phyloP scores from a whole-genome alignment of 2,113 vertebrate genomes.

The Python bivittatus region DNA sequence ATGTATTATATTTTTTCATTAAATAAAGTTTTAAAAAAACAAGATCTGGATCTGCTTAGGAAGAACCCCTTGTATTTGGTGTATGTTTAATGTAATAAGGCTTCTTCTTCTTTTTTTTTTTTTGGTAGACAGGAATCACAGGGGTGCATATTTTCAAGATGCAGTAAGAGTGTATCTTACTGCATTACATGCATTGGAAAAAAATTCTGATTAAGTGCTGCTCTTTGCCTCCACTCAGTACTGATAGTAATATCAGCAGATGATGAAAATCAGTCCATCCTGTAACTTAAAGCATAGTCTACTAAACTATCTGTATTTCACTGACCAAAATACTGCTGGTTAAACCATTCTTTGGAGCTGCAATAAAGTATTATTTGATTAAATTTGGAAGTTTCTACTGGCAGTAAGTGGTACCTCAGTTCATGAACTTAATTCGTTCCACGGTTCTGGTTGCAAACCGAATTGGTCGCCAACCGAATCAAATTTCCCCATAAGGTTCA shows the following conservation, averaged over 20 bases:
- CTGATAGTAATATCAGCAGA: background rate
- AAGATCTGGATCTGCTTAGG: background rate
- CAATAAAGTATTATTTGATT: background rate
- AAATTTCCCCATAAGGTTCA: too few relatives aligned
- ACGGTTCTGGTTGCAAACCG: too few relatives aligned
- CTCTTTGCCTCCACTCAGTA: background rate
- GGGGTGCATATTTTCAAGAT: background rate
- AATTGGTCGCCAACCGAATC: too few relatives aligned
- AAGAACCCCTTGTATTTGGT: background rate
- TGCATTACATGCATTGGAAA: background rate
- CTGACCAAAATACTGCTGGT: background rate
- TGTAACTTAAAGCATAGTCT: background rate
- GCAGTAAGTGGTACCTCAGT: too few relatives aligned
- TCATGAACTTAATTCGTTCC: too few relatives aligned
- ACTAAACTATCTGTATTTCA: background rate
- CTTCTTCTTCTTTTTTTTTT: background rate
- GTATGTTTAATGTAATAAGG: background rate
- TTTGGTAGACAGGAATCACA: background rate
- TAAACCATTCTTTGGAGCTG: background rate
- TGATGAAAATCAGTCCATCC: background rate
- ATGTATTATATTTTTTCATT: constrained; percentile 53
- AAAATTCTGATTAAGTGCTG: background rate
- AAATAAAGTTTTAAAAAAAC: constrained; percentile 46
- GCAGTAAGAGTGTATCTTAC: background rate
- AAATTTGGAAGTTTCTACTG: background rate